Evolutionary conservation across 2,888 invertebrate species (phyloP).

Genomic region (Epinotia bilunana): DNA sequence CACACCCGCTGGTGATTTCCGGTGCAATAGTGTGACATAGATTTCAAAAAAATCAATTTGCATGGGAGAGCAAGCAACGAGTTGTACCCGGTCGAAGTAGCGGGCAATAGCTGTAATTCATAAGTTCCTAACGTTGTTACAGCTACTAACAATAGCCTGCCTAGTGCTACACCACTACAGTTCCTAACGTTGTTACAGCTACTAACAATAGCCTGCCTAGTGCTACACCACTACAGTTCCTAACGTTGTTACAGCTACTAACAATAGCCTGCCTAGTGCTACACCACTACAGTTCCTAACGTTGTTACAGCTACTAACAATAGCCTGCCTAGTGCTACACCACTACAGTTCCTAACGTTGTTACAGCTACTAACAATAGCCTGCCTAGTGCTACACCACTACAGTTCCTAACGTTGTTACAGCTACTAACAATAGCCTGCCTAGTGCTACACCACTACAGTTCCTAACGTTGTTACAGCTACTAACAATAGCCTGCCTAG

Average conservation of each 20-base stretch:
- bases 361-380: slow-evolving; percentile 68
- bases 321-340: slow-evolving; percentile 72
- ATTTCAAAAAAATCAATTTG: no score
- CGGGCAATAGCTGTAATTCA: neutral
- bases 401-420: slow-evolving; percentile 62
- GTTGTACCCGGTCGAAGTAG: neutral
- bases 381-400: slow-evolving; percentile 73
- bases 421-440: slow-evolving; percentile 72
- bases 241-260: slow-evolving; percentile 60
- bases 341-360: slow-evolving; percentile 68
- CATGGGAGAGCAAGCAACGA: no score
- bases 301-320: slow-evolving; percentile 63
- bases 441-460: slow-evolving; percentile 75
- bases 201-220: slow-evolving; percentile 70
- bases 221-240: slow-evolving; percentile 76
- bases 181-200: slow-evolving; percentile 60
- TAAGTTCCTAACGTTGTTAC: slow-evolving; percentile 35
- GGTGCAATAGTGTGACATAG: no score
- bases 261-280: slow-evolving; percentile 70
- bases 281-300: slow-evolving; percentile 73
- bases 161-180: slow-evolving; percentile 75
- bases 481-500: slow-evolving; percentile 70
- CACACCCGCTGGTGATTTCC: no score
- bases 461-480: slow-evolving; percentile 60
- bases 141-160: slow-evolving; percentile 72